Evolutionary conservation across 2,797 vertebrate genomes (phyloP), one percentile per base, ranked within the genome.

Genomic region (Enoplosus armatus): DNA sequence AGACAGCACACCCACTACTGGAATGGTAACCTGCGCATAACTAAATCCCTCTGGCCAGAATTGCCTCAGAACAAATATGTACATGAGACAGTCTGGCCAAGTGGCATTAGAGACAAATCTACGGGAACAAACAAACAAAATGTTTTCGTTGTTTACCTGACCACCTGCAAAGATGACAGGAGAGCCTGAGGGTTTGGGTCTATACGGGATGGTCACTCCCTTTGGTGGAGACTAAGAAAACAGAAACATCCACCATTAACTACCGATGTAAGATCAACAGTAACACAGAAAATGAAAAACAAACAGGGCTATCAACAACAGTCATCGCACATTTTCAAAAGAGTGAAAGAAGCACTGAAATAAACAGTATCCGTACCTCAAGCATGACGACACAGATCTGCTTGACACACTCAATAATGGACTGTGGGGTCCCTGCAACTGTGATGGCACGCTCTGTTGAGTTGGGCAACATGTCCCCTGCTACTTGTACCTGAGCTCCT

Each of bases 351-450:
- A 66, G n/a, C 7, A 41, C 18, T 41, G 7, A 4, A 56, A 2
- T n/a, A 39, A 50, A 41, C 5, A 15, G 26, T 2, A 27, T 47
- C 20, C 7, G 16, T 94, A 97, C 96, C 97, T 98, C 97, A 71
- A 98, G 96, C 97, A 98, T 98, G 93, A 98, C 97, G 39, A 98
- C 97, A 82, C 97, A 98, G 94, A 98, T 98, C 95, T 98, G 97
- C 96, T 98, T 98, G 91, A 98, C 97, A 77, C 97, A 98, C 95
- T 98, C 97, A 15, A 98, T 98, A 93, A 98, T 98, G 94, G 97
- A 98, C 86, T 97, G 97, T 63, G 97, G 97, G 89, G 97, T 98
- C 90, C 97, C 97, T 92, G 97, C 97, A 66, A 98, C 97, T 81
- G 97, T 98, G 92, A 98, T 98, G 87, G 97, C 97, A 90, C 97